These are phyloP conservation scores for Aphaenogaster floridana DNA, from an alignment of 1,140 invertebrate species.

Conservation along the genomic window DNA sequence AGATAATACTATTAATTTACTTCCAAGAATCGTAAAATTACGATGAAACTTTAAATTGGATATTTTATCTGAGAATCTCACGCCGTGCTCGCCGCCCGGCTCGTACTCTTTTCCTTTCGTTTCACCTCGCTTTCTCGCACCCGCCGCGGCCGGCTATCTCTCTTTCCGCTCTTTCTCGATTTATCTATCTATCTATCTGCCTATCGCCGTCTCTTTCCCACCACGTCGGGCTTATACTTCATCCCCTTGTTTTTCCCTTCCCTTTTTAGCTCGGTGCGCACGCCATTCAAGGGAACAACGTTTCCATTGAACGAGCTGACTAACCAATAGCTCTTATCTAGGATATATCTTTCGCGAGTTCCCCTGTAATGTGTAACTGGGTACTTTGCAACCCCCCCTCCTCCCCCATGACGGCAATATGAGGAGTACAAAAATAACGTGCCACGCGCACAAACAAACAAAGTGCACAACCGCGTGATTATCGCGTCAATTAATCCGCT, in stretches of 20 bases:
- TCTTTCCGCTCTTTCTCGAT: slow-evolving; percentile 48
- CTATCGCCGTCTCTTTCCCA: slow-evolving; percentile 34
- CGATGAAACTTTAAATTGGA: slow-evolving; percentile 86
- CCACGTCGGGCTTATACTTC: slow-evolving; percentile 50
- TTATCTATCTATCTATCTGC: slow-evolving; percentile 65
- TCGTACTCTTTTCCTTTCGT: slow-evolving; percentile 36
- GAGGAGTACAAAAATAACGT: slow-evolving; percentile 5
- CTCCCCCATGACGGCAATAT: background rate
- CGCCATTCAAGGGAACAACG: slow-evolving; percentile 75
- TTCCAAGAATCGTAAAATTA: slow-evolving; percentile 85
- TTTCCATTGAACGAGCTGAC: slow-evolving; percentile 74
- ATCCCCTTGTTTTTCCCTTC: slow-evolving; percentile 38
- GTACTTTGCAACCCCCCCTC: background rate
- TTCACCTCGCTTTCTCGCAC: slow-evolving; percentile 42
- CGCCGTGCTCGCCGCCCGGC: slow-evolving; percentile 61
- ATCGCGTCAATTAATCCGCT: background rate
- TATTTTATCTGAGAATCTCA: slow-evolving; percentile 84
- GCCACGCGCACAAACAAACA: background rate
- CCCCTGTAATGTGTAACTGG: slow-evolving; percentile 45
- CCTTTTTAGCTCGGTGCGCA: slow-evolving; percentile 42
- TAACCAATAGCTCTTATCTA: slow-evolving; percentile 73
- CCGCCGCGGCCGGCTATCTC: background rate
- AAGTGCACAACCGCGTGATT: background rate
- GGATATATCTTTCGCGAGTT: slow-evolving; percentile 68
- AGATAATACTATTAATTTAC: slow-evolving; percentile 86